Evolutionary conservation across 2,113 vertebrate species (phyloP).

Genomic region (Protobothrops mucrosquamatus): DNA sequence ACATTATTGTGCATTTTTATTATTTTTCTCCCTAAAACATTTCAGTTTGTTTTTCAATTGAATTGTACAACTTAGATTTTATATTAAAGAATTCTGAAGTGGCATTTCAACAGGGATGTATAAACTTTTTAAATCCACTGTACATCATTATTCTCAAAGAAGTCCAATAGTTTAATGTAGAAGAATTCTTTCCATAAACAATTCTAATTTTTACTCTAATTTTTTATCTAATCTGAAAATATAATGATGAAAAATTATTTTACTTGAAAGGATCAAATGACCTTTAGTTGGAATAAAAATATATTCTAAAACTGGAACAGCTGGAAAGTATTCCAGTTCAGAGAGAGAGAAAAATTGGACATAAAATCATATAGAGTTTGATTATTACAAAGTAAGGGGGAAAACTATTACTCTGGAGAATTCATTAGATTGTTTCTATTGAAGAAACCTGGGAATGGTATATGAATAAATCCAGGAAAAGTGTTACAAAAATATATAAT

Average conservation of each 20-base stretch:
- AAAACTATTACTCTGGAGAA: conserved; percentile 1
- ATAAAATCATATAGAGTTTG: neutral
- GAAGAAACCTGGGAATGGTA: neutral
- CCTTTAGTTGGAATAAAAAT: neutral
- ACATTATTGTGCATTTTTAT: too few relatives aligned
- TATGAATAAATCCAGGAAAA: neutral
- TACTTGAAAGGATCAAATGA: neutral
- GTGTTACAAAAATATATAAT: neutral
- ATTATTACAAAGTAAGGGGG: neutral
- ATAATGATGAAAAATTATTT: neutral
- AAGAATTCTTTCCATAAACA: neutral
- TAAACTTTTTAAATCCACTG: too few relatives aligned
- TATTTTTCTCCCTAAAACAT: too few relatives aligned
- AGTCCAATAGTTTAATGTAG: neutral
- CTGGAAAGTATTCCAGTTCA: neutral
- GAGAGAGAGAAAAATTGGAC: neutral
- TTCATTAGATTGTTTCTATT: neutral
- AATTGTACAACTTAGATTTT: too few relatives aligned
- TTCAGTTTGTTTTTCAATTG: too few relatives aligned
- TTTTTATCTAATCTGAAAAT: neutral
- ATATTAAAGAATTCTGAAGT: too few relatives aligned
- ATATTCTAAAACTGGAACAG: neutral
- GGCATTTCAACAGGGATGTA: too few relatives aligned
- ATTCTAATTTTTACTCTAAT: neutral
- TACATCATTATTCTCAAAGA: neutral